Evolutionary conservation across 2,113 vertebrate species (phyloP), one percentile per base, ranked within the genome.

Genomic region (Jaculus jaculus): DNA sequence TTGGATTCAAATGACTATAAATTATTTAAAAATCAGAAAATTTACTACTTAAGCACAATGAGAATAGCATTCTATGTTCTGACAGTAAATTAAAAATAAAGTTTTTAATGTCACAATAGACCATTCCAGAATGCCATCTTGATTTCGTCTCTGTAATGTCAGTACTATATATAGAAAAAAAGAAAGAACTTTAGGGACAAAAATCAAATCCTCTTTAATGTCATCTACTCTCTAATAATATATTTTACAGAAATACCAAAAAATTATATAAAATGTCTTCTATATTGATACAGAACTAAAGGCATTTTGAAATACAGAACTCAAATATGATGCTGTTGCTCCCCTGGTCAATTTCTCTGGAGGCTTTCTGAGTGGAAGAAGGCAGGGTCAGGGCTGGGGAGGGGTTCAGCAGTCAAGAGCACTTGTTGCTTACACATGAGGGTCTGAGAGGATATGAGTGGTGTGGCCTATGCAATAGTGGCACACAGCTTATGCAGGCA

Each of bases 1-100:
- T 3, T 4, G 30, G 15, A 93, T 69, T 17, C 32, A 18, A 79
- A 51, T 79, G 71, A n/a, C 69, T 32, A 85, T 39, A 69, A n/a
- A 66, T 54, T 32, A 51, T n/a, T n/a, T 74, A n/a, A 79, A 91
- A 74, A n/a, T 34, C 82, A 42, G 3, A 96, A 93, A 63, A 60
- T 71, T 51, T 90, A 2, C 8, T 51, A 5, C 54, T 83, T 72
- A 78, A 34, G 47, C 42, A 63, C 30, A 91, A 32, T 85, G 7
- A 83, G 5, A 84, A 63, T 3, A 66, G 58, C 28, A 68, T 71
- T 85, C 47, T 51, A 69, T 21, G 32, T 5, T 58, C 42, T 91
- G n/a, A 91, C 20, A 34, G 7, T 21, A 82, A 74, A 63, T 89
- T 21, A 63, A 90, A 77, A 93, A 86, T 68, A 34, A 84, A 68